These are phyloP conservation scores for Athene noctua DNA, from an alignment of 2,113 vertebrate genomes.

Conservation along the genomic window DNA sequence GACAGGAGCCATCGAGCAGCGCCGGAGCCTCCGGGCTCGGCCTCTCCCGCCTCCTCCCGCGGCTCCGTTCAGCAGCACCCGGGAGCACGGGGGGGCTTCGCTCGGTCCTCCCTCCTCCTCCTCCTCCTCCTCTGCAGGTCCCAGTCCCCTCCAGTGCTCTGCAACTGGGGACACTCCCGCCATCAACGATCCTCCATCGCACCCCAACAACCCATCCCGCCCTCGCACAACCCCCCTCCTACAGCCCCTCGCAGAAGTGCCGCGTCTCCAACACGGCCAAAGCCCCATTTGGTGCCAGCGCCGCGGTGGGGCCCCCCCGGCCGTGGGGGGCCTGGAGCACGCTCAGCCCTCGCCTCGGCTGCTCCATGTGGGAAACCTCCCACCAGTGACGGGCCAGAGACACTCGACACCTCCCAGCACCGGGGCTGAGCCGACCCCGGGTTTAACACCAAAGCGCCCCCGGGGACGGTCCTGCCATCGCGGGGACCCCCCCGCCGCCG, in stretches of 20 bases:
- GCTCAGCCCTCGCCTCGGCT: not conserved
- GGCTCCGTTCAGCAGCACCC: not conserved
- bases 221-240: accelerated
- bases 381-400: not conserved
- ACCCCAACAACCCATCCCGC: not conserved
- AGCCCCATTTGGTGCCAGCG: accelerated
- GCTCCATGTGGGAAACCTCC: not conserved
- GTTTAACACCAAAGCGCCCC: not conserved
- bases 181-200: accelerated
- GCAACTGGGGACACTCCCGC: not conserved
- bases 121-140: not conserved
- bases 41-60: not conserved
- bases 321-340: not conserved
- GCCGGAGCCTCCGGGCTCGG: accelerated
- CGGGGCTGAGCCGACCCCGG: accelerated
- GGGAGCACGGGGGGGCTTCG: not conserved
- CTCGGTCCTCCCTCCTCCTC: not conserved
- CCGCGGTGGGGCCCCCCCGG: accelerated
- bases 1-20: accelerated
- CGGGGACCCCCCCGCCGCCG: accelerated
- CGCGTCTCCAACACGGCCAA: accelerated
- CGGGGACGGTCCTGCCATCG: accelerated
- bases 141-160: not conserved
- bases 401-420: not conserved
- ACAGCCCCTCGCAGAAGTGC: not conserved